These are phyloP conservation scores for Conops quadrifasciatus DNA, from an alignment of 2,888 invertebrate genomes.

Conservation along the genomic window DNA sequence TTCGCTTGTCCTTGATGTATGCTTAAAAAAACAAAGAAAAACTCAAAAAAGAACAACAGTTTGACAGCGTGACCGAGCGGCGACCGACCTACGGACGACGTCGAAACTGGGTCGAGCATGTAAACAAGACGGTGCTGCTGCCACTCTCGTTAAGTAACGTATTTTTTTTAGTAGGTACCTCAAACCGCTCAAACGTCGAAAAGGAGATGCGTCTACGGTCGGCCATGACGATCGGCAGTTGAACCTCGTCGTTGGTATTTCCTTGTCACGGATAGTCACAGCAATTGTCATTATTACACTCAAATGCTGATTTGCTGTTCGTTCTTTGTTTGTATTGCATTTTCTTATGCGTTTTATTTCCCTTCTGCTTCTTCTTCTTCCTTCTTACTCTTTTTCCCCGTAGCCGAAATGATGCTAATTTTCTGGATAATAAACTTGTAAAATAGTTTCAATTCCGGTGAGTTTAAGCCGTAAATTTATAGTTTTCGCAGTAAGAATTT, in stretches of 20 bases:
- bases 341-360: not conserved
- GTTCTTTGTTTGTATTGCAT: not conserved
- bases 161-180: no score
- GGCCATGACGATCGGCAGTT: not conserved
- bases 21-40: no score
- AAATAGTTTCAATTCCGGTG: not conserved
- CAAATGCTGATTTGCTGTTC: not conserved
- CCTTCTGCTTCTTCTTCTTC: not conserved
- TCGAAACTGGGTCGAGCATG: constrained; percentile 19
- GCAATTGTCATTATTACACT: not conserved
- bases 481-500: constrained; percentile 4
- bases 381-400: not conserved
- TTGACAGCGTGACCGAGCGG: no score
- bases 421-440: constrained; percentile 20
- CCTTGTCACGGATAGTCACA: not conserved
- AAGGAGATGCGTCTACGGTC: not conserved
- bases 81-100: no score
- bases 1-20: no score
- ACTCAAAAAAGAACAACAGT: no score
- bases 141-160: constrained; percentile 3
- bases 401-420: constrained; percentile 17
- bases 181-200: no score
- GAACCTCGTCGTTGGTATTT: constrained; percentile 12
- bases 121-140: constrained; percentile 12
- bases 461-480: not conserved